A percentile compares a stretch with the other conserved stretches of the same genome.
Conservation (phyloP, 1,140 invertebrate genomes). For the Geopemphigus sp. region DNA sequence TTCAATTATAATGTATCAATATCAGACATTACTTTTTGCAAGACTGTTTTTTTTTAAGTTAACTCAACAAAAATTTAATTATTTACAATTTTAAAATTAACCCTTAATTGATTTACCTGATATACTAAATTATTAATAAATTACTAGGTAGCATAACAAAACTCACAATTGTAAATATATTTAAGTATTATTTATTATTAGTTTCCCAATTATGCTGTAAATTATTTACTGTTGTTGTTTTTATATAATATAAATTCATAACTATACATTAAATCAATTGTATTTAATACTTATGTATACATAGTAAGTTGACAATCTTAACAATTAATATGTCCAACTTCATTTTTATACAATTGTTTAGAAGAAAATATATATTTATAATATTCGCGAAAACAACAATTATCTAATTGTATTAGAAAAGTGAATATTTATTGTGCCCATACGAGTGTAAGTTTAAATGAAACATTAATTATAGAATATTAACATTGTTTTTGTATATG, state of each 20-base stretch:
- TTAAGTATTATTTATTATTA: constrained; percentile 15
- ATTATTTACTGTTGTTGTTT: constrained; percentile 11
- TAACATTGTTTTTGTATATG: constrained; percentile 1
- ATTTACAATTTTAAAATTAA: neutral
- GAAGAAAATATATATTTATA: neutral
- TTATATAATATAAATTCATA: neutral
- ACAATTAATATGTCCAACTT: neutral
- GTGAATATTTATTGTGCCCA: constrained; percentile 22
- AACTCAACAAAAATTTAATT: neutral
- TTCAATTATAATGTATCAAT: neutral
- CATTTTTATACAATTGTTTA: neutral
- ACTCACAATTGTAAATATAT: neutral
- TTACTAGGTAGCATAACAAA: neutral
- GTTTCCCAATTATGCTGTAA: neutral
- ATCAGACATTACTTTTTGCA: constrained; percentile 19
- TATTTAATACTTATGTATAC: neutral
- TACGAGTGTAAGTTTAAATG: neutral
- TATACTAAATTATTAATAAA: neutral
- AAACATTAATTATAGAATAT: constrained; percentile 10
- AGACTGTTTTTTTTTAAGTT: neutral
- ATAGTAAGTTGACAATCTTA: constrained; percentile 34
- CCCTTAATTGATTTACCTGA: neutral
- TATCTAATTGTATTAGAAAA: neutral
- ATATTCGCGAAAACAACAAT: neutral
- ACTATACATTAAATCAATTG: constrained; percentile 1